Evolutionary conservation across 2,888 invertebrate genomes (phyloP), one percentile per base, ranked within the genome.

Genomic region (Antitype chi): DNA sequence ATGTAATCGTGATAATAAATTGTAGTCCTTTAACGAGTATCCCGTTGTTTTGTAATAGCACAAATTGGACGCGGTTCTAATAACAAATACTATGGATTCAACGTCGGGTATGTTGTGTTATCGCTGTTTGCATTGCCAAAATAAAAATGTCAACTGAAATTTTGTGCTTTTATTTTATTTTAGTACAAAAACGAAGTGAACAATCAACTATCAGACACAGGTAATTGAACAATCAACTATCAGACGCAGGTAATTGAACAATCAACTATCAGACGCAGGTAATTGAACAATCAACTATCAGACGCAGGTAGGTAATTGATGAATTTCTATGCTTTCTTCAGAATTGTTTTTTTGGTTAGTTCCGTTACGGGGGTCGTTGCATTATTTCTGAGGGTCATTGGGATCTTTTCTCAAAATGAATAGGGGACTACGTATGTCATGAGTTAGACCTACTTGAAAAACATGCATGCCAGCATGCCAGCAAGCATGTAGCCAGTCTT

Each of bases 121-220:
- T 89, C 90, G 92, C 92, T 93, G 90, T 91, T 91, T 90, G 92
- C 91, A 92, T 89, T 92, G 92, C 92, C 92, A 91, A 92, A 92
- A 90, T 92, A 92, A 92, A 78, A 91, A 90, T 89, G 87, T 89
- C 88, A 90, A 91, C 89, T 81, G 86, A 85, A 81, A 67, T 74
- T 9, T 38, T 67, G 38, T 66, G 20, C 47, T 87, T 89, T 89
- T 81, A 80, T 84, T 84, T 88, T 73, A 70, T 52, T 66, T 60
- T 49, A 1, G 1, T 38, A 63, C 43, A 11, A 28, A 55, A 43
- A 15, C 25, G 43, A 70, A 23, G 43, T 47, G 1, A 13, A 1
- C 1, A 43, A 43, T 9, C 1, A 43, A 43, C 43, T 47, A 11
- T 11, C 43, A 47, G 43, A 47, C 6, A 47, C 13, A 47, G 38